Evolutionary conservation across 2,113 vertebrate species (phyloP), one percentile per base, ranked within the genome.

Genomic region (Stictonetta naevosa): DNA sequence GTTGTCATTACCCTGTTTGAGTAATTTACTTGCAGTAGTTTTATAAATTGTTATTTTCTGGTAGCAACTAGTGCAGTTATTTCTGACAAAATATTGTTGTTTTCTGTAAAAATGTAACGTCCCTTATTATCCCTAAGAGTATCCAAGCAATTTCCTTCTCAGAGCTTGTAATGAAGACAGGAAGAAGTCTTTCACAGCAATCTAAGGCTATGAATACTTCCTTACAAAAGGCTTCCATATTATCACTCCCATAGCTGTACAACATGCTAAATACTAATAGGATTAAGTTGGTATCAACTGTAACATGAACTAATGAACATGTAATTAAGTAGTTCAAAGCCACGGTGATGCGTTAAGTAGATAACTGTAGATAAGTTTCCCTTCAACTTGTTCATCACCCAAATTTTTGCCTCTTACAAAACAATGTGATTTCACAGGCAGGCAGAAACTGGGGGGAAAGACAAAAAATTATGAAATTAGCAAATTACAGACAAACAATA

Each of bases 271-370:
- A 86, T 66, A 88, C 88, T 87, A 67, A 93, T 76, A 86, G 81
- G 95, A 96, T 96, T 95, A 84, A 34, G 53, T 33, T 68, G 83
- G 88, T 84, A 89, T 96, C 88, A 96, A 94, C 73, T 96, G 95
- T 95, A 97, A 97, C 86, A 23, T 93, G 95, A 96, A 97, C 93
- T 96, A 97, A 97, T 96, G 91, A 73, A 73, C 95, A 87, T 11
- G 44, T 91, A 96, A 96, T 89, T 40, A 94, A 96, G 91, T 64
- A 93, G 73, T 89, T 90, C 74, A 93, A 94, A 96, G 90, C 58
- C 42, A 66, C 81, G 73, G 53, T 38, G 40, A 82, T 79, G 69
- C 22, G 0, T 69, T 69, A 92, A 93, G 67, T 17, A 92, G 90
- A 42, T 90, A 81, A 95, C 22, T 8, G 50, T 29, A 60, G 73